Evolutionary conservation across 1,140 invertebrate species (phyloP).

Genomic region (Leptoteleia sp.): DNA sequence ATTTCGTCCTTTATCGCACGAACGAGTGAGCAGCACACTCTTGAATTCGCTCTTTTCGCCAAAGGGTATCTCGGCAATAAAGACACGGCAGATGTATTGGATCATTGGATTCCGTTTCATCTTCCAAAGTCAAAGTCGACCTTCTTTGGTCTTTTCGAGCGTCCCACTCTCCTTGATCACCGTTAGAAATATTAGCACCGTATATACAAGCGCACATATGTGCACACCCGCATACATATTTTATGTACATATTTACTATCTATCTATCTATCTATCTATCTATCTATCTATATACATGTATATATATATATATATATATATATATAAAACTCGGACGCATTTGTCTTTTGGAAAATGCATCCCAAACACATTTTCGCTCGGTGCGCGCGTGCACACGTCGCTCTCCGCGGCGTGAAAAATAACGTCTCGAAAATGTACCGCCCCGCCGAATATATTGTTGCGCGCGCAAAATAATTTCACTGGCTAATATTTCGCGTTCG

Average conservation of each 20-base stretch:
- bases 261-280: too few relatives aligned
- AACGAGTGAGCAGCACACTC: conserved; percentile 34
- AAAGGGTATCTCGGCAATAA: conserved; percentile 58
- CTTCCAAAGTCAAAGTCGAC: conserved; percentile 48
- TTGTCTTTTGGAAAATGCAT: conserved; percentile 8
- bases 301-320: neutral
- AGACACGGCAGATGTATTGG: conserved; percentile 59
- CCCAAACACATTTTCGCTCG: neutral
- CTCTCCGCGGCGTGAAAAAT: conserved; percentile 6
- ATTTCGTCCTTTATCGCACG: conserved; percentile 40
- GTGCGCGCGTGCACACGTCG: neutral
- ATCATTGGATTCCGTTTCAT: conserved; percentile 63
- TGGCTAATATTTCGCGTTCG: conserved; percentile 32
- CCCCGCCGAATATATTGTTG: conserved; percentile 10
- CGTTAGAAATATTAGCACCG: conserved; percentile 42
- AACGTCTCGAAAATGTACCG: conserved; percentile 18
- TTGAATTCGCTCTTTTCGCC: conserved; percentile 43
- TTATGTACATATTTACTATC: conserved; percentile 4
- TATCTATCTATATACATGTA: too few relatives aligned
- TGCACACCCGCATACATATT: conserved; percentile 8
- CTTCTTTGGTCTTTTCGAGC: conserved; percentile 23
- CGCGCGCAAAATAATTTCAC: conserved; percentile 27
- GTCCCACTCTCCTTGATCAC: conserved; percentile 40
- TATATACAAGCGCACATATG: too few relatives aligned
- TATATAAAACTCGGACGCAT: neutral